Evolutionary conservation across 2,888 invertebrate species (phyloP).

Genomic region (Cantharis lateralis): DNA sequence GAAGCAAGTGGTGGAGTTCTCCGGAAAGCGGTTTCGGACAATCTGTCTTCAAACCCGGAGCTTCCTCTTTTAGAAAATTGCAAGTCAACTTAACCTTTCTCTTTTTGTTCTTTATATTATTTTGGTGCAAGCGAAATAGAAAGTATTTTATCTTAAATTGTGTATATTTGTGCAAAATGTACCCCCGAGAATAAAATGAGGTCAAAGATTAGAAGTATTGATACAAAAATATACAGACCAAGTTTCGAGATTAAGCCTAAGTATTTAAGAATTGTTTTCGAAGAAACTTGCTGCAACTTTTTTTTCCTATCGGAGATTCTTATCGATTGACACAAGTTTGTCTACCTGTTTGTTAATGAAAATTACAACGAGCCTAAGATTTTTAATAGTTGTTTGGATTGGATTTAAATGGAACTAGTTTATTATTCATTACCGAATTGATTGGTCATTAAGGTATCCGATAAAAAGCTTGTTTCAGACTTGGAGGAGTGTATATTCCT

Average conservation of each 20-base stretch:
- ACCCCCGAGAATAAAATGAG: constrained; percentile 35
- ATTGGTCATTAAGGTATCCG: constrained; percentile 39
- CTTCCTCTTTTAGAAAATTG: constrained; percentile 32
- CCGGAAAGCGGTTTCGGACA: constrained; percentile 43
- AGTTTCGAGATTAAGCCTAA: constrained; percentile 15
- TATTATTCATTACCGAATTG: constrained; percentile 27
- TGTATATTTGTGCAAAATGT: constrained; percentile 36
- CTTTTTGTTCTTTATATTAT: constrained; percentile 31
- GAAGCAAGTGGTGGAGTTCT: constrained; percentile 35
- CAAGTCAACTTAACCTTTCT: constrained; percentile 36
- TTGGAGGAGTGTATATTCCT: constrained; percentile 31
- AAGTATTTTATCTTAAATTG: constrained; percentile 32
- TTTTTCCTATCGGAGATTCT: neutral
- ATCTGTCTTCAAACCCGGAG: constrained; percentile 37
- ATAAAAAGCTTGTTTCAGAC: constrained; percentile 39
- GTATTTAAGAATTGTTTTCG: constrained; percentile 14
- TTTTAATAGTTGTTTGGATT: neutral
- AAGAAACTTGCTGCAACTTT: neutral
- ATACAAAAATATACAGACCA: constrained; percentile 32
- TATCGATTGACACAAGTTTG: constrained; percentile 4
- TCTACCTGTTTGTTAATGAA: constrained; percentile 5
- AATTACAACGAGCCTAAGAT: neutral
- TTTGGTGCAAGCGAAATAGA: constrained; percentile 30
- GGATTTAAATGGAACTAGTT: neutral
- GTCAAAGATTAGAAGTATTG: constrained; percentile 39